phyloP scores from a whole-genome alignment of 1,140 invertebrate species.

The Drosophila murphyi region DNA sequence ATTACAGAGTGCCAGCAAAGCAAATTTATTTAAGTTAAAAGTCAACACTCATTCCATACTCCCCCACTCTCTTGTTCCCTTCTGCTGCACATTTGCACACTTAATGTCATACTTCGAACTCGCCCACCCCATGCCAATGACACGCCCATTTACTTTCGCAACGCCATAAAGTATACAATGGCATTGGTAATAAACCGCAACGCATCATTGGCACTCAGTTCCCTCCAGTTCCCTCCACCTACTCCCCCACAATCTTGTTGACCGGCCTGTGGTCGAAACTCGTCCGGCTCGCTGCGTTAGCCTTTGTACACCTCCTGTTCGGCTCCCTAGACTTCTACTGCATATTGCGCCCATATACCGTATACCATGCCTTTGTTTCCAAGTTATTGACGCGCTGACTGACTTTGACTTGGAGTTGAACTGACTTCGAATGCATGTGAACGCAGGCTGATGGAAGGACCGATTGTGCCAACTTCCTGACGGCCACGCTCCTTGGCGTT shows the following conservation, averaged over 20 bases:
- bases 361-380: constrained; percentile 48
- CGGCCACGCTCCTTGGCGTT: constrained; percentile 57
- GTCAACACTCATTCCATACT: constrained; percentile 45
- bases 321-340: constrained; percentile 55
- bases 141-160: constrained; percentile 67
- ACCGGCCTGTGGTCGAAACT: not conserved
- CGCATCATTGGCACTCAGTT: constrained; percentile 60
- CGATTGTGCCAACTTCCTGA: constrained; percentile 58
- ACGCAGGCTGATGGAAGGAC: constrained; percentile 35
- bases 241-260: not conserved
- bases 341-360: constrained; percentile 23
- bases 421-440: constrained; percentile 42
- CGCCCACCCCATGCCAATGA: constrained; percentile 5
- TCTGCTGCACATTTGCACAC: constrained; percentile 58
- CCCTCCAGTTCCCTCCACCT: not conserved
- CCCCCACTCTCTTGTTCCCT: not conserved
- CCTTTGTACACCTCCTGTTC: not conserved
- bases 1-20: constrained; percentile 46
- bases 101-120: constrained; percentile 56
- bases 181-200: constrained; percentile 73
- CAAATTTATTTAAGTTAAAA: constrained; percentile 70
- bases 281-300: not conserved
- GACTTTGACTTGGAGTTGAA: constrained; percentile 40
- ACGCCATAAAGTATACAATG: constrained; percentile 71
- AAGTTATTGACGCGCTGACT: constrained; percentile 64